phyloP scores from a whole-genome alignment of 2,888 invertebrate genomes.

The Phasia obesa region DNA sequence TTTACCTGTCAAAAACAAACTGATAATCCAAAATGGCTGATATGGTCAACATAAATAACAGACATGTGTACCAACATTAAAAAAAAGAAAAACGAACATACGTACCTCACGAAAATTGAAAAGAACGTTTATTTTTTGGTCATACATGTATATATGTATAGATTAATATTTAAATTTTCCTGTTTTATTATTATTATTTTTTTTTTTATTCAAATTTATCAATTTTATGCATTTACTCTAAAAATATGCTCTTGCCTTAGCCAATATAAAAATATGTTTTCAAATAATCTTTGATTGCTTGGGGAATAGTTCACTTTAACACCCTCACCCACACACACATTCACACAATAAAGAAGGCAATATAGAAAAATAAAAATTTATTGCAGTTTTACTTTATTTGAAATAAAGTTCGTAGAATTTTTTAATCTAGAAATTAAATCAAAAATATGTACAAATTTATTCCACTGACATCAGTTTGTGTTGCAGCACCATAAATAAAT shows the following conservation, averaged over 20 bases:
- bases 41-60: too few species aligned
- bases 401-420: constrained; percentile 9
- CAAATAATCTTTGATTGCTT: constrained; percentile 56
- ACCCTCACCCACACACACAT: too few species aligned
- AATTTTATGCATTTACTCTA: constrained; percentile 17
- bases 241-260: not conserved
- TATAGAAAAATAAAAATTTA: constrained; percentile 28
- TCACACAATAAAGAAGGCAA: not conserved
- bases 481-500: constrained; percentile 47
- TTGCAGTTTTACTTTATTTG: constrained; percentile 46
- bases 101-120: too few species aligned
- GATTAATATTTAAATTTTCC: constrained; percentile 3
- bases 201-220: not conserved
- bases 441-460: constrained; percentile 31
- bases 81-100: too few species aligned
- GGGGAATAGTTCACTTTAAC: constrained; percentile 48
- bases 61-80: too few species aligned
- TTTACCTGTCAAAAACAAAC: too few species aligned
- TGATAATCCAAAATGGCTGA: too few species aligned
- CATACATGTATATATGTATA: too few species aligned
- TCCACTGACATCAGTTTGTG: constrained; percentile 36
- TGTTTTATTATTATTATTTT: not conserved
- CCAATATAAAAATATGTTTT: constrained; percentile 41
- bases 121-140: too few species aligned
- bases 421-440: constrained; percentile 32